Conservation (phyloP, 2,113 vertebrate genomes). For the Numida meleagris region DNA sequence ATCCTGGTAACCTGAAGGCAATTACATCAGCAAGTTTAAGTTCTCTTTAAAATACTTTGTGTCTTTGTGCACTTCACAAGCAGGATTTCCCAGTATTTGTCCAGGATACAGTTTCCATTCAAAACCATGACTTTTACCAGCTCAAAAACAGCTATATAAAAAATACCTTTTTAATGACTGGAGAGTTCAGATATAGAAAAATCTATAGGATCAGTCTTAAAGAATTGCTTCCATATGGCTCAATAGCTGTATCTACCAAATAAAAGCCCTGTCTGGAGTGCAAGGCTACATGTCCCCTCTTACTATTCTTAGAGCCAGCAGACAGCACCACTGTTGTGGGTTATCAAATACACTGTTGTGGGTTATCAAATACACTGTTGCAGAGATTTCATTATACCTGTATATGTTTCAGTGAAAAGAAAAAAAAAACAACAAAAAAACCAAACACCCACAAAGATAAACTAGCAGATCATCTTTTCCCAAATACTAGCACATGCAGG, state of each 20-base stretch:
- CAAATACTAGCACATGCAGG: not conserved
- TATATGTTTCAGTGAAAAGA: not conserved
- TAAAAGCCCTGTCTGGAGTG: fast-evolving
- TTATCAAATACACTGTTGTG: not conserved
- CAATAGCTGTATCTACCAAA: not conserved
- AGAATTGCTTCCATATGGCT: not conserved
- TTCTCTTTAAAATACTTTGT: not conserved
- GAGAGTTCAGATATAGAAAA: not conserved
- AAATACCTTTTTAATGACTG: not conserved
- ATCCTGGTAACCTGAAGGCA: slow-evolving; percentile 78
- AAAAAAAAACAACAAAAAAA: too few relatives aligned
- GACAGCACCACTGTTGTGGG: too few relatives aligned
- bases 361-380: not conserved
- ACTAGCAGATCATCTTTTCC: not conserved
- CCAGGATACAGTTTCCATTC: not conserved
- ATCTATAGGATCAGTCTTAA: not conserved
- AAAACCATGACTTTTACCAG: not conserved
- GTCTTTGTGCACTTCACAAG: not conserved
- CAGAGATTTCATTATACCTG: not conserved
- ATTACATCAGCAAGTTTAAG: not conserved
- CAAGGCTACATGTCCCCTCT: not conserved
- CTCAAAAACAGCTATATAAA: not conserved
- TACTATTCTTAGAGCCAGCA: not conserved
- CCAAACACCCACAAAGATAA: not conserved
- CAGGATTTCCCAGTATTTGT: not conserved